These are phyloP conservation scores for Dicycla oo DNA, from an alignment of 2,888 invertebrate species.

Conservation along the genomic window DNA sequence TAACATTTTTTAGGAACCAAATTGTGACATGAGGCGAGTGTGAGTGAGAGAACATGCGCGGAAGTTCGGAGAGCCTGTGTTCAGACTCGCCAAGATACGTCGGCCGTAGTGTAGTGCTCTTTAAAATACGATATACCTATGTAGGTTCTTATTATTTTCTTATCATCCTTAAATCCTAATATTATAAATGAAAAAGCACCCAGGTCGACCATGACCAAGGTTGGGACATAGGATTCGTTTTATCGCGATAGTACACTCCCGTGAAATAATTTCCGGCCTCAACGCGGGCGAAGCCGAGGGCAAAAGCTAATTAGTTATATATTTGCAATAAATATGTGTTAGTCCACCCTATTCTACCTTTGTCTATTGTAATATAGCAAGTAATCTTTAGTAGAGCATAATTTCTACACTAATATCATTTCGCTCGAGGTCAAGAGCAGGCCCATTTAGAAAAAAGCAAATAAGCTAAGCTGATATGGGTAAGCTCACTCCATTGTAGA, in stretches of 20 bases:
- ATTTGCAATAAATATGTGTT: neutral
- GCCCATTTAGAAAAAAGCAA: no score
- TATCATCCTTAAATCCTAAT: neutral
- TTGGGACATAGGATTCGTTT: no score
- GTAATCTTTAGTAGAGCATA: slow-evolving; percentile 5
- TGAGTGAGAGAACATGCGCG: no score
- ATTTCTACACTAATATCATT: neutral
- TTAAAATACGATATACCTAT: neutral
- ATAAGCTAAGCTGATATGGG: no score
- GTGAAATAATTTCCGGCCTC: neutral
- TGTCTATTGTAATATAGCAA: neutral
- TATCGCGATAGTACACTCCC: no score
- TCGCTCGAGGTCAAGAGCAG: no score
- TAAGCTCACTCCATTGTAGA: no score
- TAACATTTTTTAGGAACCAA: no score
- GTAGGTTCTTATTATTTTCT: neutral
- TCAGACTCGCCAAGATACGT: no score
- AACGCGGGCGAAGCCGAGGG: neutral
- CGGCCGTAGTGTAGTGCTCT: no score
- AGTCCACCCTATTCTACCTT: neutral
- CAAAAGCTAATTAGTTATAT: neutral
- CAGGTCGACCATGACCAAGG: neutral
- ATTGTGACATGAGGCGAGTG: no score
- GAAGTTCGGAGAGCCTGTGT: no score
- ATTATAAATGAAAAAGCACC: neutral